Conservation (phyloP, 2,113 vertebrate species). For the Sylvietta virens region DNA sequence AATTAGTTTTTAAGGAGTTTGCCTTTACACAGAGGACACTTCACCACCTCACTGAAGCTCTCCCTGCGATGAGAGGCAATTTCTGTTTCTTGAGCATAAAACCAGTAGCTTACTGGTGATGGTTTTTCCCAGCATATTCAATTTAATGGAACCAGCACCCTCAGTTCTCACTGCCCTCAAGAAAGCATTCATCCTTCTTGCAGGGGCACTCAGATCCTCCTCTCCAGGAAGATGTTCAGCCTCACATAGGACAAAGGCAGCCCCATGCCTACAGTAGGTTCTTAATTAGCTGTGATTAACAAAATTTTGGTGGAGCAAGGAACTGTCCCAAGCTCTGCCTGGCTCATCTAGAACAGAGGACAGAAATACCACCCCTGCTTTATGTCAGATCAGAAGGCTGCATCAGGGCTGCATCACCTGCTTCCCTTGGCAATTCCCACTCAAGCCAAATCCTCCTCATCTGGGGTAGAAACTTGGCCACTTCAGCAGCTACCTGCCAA, state of each 20-base stretch:
- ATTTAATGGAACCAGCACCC: not conserved
- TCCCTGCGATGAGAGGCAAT: rapidly evolving
- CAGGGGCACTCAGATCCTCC: not conserved
- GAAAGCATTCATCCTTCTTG: not conserved
- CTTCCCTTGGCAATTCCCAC: not conserved
- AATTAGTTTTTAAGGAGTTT: not conserved
- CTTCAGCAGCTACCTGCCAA: not conserved
- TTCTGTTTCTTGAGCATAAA: not conserved
- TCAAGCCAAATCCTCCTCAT: not conserved
- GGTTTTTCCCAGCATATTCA: not conserved
- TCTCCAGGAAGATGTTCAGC: not conserved
- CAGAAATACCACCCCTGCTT: not conserved
- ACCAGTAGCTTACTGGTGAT: not conserved
- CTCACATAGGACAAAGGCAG: rapidly evolving
- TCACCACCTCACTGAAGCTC: not conserved
- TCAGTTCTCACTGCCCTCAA: not conserved
- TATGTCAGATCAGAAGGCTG: not conserved
- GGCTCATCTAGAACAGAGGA: not conserved
- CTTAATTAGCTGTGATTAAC: not conserved
- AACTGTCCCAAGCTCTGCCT: not conserved
- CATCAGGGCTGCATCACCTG: not conserved
- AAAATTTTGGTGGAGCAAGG: not conserved
- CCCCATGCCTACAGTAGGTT: not conserved
- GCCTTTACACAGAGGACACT: not conserved
- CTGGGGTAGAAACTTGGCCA: not conserved